phyloP scores from a whole-genome alignment of 30 jellyfish, hydroid and myxozoan genomes.

The Aurelia sp. region DNA sequence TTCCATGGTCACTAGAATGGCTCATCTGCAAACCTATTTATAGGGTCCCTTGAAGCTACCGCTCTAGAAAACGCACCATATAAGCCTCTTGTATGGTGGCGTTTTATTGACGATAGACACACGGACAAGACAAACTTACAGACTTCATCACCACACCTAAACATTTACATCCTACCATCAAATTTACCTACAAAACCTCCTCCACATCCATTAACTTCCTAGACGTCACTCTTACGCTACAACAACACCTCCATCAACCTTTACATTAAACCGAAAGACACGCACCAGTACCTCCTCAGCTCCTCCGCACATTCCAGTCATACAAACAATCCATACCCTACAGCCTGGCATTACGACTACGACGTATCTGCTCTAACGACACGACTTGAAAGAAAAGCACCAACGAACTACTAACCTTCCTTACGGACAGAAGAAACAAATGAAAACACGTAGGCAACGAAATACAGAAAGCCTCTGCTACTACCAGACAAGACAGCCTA shows the following conservation, averaged over 20 bases:
- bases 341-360: conserved; percentile 15
- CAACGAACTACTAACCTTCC: conserved; percentile 7
- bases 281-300: no score
- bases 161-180: neutral
- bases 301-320: no score
- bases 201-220: neutral
- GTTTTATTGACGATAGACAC: conserved; percentile 29
- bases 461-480: conserved; percentile 8
- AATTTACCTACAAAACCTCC: neutral
- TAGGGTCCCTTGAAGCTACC: neutral
- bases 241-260: neutral
- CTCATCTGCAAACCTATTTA: neutral
- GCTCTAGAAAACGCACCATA: neutral
- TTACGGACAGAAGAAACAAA: conserved; percentile 10
- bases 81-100: conserved; percentile 2
- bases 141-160: conserved; percentile 5
- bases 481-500: neutral
- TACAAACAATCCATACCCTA: no score
- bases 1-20: conserved; percentile 8
- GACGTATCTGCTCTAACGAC: conserved; percentile 22
- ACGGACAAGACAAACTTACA: conserved; percentile 30
- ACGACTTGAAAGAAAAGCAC: neutral
- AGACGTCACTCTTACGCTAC: neutral
- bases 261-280: neutral
- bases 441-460: conserved; percentile 24